Conservation (phyloP, 2,113 vertebrate species). For the Lophochroa leadbeateri region DNA sequence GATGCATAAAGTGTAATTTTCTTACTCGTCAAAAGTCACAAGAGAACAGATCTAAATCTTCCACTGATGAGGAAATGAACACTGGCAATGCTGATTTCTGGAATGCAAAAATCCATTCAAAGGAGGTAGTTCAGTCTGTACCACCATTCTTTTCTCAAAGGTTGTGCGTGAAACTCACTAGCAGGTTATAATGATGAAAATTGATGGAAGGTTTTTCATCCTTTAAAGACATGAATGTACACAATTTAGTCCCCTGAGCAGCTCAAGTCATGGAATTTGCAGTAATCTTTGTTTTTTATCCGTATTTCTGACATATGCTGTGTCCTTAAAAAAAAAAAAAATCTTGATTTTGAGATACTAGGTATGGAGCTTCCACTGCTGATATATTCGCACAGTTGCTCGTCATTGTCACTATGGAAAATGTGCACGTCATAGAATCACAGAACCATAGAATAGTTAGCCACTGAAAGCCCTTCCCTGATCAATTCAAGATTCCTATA, state of each 20-base stretch:
- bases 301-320: not conserved
- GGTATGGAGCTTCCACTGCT: not conserved
- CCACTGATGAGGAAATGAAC: not conserved
- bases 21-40: not conserved
- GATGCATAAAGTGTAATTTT: not conserved
- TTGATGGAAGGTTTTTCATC: not conserved
- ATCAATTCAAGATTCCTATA: not conserved
- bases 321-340: not conserved
- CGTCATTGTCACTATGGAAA: not conserved
- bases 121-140: not conserved
- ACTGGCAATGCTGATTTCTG: not conserved
- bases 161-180: not conserved
- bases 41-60: not conserved
- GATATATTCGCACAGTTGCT: not conserved
- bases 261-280: not conserved
- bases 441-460: too few relatives aligned
- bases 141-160: not conserved
- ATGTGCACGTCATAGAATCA: not conserved
- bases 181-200: not conserved
- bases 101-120: not conserved
- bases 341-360: not conserved
- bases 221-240: not conserved
- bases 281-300: not conserved
- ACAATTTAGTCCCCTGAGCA: not conserved
- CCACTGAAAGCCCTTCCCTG: not conserved